These are phyloP conservation scores for Zeuzera pyrina DNA, from an alignment of 2,888 invertebrate species.

Conservation along the genomic window DNA sequence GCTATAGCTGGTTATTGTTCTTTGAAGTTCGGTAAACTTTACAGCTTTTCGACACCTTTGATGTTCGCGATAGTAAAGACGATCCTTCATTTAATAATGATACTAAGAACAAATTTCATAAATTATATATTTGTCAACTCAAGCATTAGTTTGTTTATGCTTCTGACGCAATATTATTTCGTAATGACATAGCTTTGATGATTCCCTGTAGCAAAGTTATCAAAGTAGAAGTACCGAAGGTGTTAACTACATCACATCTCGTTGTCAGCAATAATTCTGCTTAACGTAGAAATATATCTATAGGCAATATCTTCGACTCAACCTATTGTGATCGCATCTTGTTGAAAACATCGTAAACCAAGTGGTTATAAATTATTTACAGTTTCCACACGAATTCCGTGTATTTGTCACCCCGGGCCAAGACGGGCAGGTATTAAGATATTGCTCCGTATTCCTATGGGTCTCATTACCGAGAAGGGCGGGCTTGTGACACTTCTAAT, in stretches of 20 bases:
- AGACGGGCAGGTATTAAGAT: slow-evolving; percentile 67
- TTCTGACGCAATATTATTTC: no score
- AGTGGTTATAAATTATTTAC: slow-evolving; percentile 67
- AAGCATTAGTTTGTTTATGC: slow-evolving; percentile 17
- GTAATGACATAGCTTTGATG: slow-evolving; percentile 45
- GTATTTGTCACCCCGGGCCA: slow-evolving; percentile 63
- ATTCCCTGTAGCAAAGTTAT: slow-evolving; percentile 28
- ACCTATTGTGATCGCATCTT: slow-evolving; percentile 45
- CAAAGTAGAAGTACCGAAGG: slow-evolving; percentile 25
- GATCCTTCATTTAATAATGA: slow-evolving; percentile 21
- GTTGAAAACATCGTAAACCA: slow-evolving; percentile 45
- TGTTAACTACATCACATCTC: slow-evolving; percentile 25
- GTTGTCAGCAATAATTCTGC: slow-evolving; percentile 51
- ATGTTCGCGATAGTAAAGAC: slow-evolving; percentile 40
- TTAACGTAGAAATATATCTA: slow-evolving; percentile 32
- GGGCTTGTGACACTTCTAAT: slow-evolving; percentile 53
- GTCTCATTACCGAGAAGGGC: slow-evolving; percentile 59
- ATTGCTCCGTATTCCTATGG: slow-evolving; percentile 66
- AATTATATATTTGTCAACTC: slow-evolving; percentile 38
- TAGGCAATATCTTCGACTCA: slow-evolving; percentile 36
- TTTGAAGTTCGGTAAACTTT: slow-evolving; percentile 48
- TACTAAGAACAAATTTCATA: slow-evolving; percentile 33
- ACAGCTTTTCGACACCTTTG: slow-evolving; percentile 43
- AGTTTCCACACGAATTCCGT: slow-evolving; percentile 54
- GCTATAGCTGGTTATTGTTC: slow-evolving; percentile 44